Evolutionary conservation across 2,797 vertebrate genomes (phyloP).

Genomic region (Chaenodraco wilsoni): DNA sequence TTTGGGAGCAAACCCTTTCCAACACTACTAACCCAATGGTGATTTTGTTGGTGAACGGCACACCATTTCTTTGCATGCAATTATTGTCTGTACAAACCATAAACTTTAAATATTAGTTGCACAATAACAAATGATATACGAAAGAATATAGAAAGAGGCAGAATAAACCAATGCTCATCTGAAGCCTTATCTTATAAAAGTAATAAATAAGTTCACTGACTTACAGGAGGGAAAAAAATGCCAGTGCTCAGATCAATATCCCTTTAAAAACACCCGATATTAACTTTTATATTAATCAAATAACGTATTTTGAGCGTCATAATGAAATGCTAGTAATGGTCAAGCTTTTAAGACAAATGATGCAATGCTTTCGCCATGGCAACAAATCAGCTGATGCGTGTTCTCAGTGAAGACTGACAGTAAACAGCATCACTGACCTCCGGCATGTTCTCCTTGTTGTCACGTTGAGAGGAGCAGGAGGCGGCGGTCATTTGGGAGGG

Average conservation of each 20-base stretch:
- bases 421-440: conserved; percentile 59
- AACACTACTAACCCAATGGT: neutral
- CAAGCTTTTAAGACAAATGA: conserved; percentile 5
- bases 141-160: too few relatives aligned
- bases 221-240: too few relatives aligned
- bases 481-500: conserved; percentile 24
- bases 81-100: neutral
- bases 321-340: neutral
- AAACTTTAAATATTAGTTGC: neutral
- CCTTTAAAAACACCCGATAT: neutral
- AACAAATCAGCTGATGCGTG: conserved; percentile 18
- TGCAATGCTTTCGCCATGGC: conserved; percentile 26
- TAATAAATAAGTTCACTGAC: too few relatives aligned
- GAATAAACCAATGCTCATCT: too few relatives aligned
- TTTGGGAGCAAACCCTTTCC: neutral
- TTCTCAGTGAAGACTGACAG: too few relatives aligned
- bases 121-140: too few relatives aligned
- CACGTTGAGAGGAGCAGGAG: conserved; percentile 7
- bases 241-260: neutral
- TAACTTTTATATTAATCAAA: neutral
- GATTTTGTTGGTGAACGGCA: neutral
- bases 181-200: too few relatives aligned
- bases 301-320: neutral
- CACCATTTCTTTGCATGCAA: neutral
- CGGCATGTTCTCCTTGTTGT: conserved; percentile 92